These are phyloP conservation scores for Sciurus carolinensis DNA, from an alignment of 2,797 vertebrate species.

Conservation along the genomic window DNA sequence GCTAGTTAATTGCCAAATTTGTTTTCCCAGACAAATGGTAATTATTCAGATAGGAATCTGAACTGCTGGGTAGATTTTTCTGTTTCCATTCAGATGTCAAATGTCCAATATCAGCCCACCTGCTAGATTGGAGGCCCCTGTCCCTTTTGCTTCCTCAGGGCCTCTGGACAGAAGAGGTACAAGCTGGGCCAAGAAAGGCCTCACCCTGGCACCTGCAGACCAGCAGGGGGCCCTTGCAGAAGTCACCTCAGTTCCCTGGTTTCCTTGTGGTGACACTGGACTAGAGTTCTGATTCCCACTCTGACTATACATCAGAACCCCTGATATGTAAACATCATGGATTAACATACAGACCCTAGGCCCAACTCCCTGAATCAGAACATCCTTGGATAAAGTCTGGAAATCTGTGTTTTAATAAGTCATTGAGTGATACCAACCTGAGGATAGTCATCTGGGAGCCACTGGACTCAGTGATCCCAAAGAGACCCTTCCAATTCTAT, in stretches of 20 bases:
- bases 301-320: not conserved
- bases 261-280: not conserved
- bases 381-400: rapidly evolving
- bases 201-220: not conserved
- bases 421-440: not conserved
- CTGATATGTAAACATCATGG: no score
- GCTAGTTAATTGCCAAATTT: constrained; percentile 82
- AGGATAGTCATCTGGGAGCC: not conserved
- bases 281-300: not conserved
- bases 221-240: not conserved
- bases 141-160: not conserved
- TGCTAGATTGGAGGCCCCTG: rapidly evolving
- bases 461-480: no score
- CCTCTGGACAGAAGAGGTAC: not conserved
- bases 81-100: constrained; percentile 28
- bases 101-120: not conserved
- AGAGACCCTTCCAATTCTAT: not conserved
- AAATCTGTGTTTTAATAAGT: not conserved
- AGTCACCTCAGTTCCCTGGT: not conserved
- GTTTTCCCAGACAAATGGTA: constrained; percentile 71
- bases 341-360: not conserved
- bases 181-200: rapidly evolving
- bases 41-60: constrained; percentile 81
- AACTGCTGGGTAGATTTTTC: constrained; percentile 66
- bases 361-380: not conserved